Conservation (phyloP, 2,113 vertebrate genomes). For the Dendropsophus ebraccatus region DNA sequence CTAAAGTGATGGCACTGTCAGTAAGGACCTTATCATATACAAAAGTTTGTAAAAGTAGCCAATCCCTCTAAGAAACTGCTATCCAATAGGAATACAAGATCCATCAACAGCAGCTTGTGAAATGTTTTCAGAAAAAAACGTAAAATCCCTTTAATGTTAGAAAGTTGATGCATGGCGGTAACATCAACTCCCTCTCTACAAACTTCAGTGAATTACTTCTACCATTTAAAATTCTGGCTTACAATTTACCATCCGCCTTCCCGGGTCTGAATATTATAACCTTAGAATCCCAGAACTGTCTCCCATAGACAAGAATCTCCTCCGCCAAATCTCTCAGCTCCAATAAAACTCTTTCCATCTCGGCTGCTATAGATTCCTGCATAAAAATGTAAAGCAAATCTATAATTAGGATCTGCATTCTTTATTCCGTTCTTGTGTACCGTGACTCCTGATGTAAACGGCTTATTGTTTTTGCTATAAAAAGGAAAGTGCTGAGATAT, state of each 20-base stretch:
- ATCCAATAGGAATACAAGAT: neutral
- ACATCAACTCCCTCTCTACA: no score
- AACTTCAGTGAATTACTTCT: no score
- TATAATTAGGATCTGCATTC: slow-evolving; percentile 55
- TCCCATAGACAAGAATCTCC: neutral
- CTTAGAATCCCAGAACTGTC: neutral
- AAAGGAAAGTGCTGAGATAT: slow-evolving; percentile 37
- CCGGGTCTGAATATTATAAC: neutral
- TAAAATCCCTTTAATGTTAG: neutral
- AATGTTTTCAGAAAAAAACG: neutral
- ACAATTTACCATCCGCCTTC: neutral
- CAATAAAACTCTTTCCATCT: slow-evolving; percentile 42
- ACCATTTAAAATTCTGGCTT: neutral
- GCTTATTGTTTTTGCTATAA: slow-evolving; percentile 52
- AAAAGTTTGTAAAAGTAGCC: no score
- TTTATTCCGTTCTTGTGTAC: slow-evolving; percentile 36
- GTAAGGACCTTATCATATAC: no score
- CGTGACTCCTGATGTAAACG: slow-evolving; percentile 34
- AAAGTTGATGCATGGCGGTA: no score
- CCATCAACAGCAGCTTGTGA: neutral
- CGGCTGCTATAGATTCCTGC: slow-evolving; percentile 41
- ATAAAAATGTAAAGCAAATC: slow-evolving; percentile 58
- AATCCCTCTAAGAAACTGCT: no score
- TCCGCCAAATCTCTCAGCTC: neutral
- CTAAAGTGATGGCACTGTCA: no score